Base-by-base conservation (phyloP, 2,113 vertebrate species). In the Steatornis caripensis region DNA sequence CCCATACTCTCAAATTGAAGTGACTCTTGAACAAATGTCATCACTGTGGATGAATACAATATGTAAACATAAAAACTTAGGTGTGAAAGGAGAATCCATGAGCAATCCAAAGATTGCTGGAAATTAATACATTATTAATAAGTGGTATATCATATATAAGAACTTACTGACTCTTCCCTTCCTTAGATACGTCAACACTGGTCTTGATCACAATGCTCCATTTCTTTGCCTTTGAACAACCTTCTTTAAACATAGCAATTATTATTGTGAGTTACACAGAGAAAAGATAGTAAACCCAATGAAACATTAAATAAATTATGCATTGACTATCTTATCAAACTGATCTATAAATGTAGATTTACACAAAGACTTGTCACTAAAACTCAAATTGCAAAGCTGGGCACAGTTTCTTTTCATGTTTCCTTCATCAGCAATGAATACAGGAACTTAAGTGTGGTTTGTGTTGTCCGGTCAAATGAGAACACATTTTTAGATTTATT, bases 121-220 rank as follows among this genome's bases (percentile, higher is more conserved):
- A 82, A 89, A 94, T 30, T 1, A 82, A 76, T 64, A 24, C 9
- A 12, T 91, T 91, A 82, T 78, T 76, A 76, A 45, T n/a, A 82
- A 57, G 23, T 21, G 26, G 15, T 32, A 37, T 61, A 54, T 87
- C 37, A 19, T 18, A 49, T 51, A 14, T 48, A 76, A 68, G 30
- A 49, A 36, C 34, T 84, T 87, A 76, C 1, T 14, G 39, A 87
- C 65, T 87, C 61, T 64, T 79, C 51, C 26, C 6, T 87, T 87
- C 51, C 30, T 64, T 93, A 81, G 54, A 51, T 39, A 22, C 11
- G 3, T 32, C 48, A 48, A 22, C 37, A 30, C 23, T 32, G 21
- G 16, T 74, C 71, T 69, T 64, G 84, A 77, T 58, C 1, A 0
- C 57, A 51, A 23, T 37, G 36, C 15, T 89, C 34, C 0, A 0